These are phyloP conservation scores for Mycalesis mineus DNA, from an alignment of 2,888 invertebrate genomes.

Conservation along the genomic window DNA sequence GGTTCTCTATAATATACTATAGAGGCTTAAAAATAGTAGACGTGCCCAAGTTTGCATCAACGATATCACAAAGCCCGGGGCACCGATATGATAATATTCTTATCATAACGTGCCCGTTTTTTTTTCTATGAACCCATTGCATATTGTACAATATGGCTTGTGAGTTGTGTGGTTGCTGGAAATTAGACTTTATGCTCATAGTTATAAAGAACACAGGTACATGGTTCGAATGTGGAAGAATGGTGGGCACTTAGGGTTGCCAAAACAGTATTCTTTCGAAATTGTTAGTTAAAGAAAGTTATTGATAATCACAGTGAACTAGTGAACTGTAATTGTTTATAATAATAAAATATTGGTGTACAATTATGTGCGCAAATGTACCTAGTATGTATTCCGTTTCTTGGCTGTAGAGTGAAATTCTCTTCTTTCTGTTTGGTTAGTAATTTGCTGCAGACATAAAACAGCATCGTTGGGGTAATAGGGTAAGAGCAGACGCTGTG, in stretches of 20 bases:
- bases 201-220: constrained; percentile 12
- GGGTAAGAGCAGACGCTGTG: too few species aligned
- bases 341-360: too few species aligned
- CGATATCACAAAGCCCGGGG: constrained; percentile 42
- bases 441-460: too few species aligned
- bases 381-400: too few species aligned
- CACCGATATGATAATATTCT: constrained; percentile 51
- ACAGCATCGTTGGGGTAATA: too few species aligned
- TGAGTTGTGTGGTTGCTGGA: background rate
- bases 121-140: constrained; percentile 43
- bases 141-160: constrained; percentile 18
- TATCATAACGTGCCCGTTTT: constrained; percentile 58
- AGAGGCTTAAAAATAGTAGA: background rate
- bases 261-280: background rate
- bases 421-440: too few species aligned
- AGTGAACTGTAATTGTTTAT: too few species aligned
- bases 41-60: constrained; percentile 19
- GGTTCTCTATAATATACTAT: too few species aligned
- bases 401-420: too few species aligned
- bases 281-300: background rate
- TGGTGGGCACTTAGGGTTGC: constrained; percentile 47
- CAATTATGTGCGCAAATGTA: too few species aligned
- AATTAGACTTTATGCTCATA: constrained; percentile 13
- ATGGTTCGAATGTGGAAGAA: constrained; percentile 27
- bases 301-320: too few species aligned